Base-by-base conservation (phyloP, 2,113 vertebrate species). In the Conger conger region DNA sequence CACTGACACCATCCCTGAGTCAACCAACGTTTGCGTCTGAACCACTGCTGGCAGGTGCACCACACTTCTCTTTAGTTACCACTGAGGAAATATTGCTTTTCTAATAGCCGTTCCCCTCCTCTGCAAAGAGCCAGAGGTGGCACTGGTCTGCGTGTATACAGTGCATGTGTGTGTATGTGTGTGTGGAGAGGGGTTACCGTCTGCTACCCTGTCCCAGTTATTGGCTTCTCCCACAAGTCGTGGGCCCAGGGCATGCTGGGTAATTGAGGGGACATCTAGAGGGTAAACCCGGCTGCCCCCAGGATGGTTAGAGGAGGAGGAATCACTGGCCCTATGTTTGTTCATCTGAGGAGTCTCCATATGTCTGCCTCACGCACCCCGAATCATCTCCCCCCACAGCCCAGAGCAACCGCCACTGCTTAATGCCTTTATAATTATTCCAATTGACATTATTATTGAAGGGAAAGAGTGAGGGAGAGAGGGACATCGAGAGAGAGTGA, bases 261-360 rank as follows among this genome's bases (percentile, higher is more conserved):
- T 77, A 77, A 83, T 78, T 53, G 82, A 45, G 68, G 73, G 73
- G 16, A 53, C 82, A 77, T 68, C 82, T 77, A 33, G 45, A 78
- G 73, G 73, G 82, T 88, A 86, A 87, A 87, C 81, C 76, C 30
- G 80, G 85, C 80, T 86, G 87, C 83, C 86, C 76, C 81, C 30
- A 83, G 79, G 82, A 89, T 79, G 84, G 82, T 42, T n/a, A 57
- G 85, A 80, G 54, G 81, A 85, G 83, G 73, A 85, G 77, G 38
- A 87, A 45, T 84, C 79, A 85, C n/a, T 84, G 68, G 85, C 80
- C 54, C 87, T 88, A 83, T 84, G 89, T 85, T 87, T 85, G 87
- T 35, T 86, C 89, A 91, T 81, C 87, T 90, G 88, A 91, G 83
- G 84, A 88, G 76, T n/a, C 83, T 86, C 89, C 89, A 87, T 89